Conservation (phyloP, 2,797 vertebrate genomes). For the Cheirogaleus major region DNA sequence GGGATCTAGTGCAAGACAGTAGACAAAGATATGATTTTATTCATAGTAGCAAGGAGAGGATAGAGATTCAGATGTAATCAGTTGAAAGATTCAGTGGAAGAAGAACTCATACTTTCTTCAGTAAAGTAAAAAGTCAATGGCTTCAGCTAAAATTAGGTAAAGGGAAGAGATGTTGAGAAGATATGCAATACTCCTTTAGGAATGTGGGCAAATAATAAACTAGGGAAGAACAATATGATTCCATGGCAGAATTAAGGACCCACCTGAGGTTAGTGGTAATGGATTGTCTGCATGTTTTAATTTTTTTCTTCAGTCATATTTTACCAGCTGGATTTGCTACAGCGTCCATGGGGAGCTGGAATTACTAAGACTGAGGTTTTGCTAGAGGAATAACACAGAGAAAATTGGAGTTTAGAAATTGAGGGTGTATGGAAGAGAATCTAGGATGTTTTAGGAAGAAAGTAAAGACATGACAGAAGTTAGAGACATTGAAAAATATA, state of each 20-base stretch:
- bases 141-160: neutral
- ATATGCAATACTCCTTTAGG: neutral
- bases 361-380: neutral
- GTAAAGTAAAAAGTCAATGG: neutral
- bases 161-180: neutral
- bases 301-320: neutral
- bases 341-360: neutral
- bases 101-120: neutral
- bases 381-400: neutral
- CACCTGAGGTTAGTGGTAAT: neutral
- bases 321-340: neutral
- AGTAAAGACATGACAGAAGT: neutral
- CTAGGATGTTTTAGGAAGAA: neutral
- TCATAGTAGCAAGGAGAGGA: neutral
- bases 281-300: neutral
- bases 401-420: neutral
- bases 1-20: accelerated
- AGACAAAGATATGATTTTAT: neutral
- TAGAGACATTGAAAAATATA: neutral
- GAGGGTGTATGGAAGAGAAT: neutral
- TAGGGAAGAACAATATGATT: neutral
- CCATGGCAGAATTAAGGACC: neutral
- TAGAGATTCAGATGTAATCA: neutral
- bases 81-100: neutral
- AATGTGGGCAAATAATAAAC: neutral